phyloP scores from a whole-genome alignment of 1,140 invertebrate species.

The Heliconius hermathena region DNA sequence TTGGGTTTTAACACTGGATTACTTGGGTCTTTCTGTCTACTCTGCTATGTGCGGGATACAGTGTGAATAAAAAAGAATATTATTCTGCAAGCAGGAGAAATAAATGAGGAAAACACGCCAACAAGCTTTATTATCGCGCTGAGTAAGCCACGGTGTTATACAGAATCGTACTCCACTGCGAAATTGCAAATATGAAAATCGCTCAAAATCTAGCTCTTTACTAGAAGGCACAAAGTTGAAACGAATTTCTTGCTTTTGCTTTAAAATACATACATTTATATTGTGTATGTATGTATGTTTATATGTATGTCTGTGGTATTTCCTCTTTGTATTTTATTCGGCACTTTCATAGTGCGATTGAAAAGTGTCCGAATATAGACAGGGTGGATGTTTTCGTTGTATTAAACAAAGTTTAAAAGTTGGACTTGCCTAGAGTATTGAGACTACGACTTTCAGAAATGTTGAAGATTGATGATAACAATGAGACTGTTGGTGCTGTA shows the following conservation, averaged over 20 bases:
- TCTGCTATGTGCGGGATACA: too few relatives aligned
- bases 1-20: too few relatives aligned
- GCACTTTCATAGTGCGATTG: too few relatives aligned
- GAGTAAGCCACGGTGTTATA: slow-evolving; percentile 16
- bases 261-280: neutral
- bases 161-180: slow-evolving; percentile 21
- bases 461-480: too few relatives aligned
- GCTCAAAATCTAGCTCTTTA: slow-evolving; percentile 15
- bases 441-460: too few relatives aligned
- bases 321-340: neutral
- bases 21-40: too few relatives aligned
- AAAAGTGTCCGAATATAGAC: too few relatives aligned
- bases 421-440: too few relatives aligned
- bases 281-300: neutral
- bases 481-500: too few relatives aligned
- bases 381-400: too few relatives aligned
- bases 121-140: neutral
- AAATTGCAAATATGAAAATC: slow-evolving; percentile 33
- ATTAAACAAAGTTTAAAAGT: too few relatives aligned
- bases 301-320: neutral
- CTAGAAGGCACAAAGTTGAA: neutral
- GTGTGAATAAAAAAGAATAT: too few relatives aligned
- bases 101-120: neutral
- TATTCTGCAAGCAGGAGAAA: neutral
- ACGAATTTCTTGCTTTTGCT: neutral